phyloP scores from a whole-genome alignment of 2,797 vertebrate species.

The Karalla daura region DNA sequence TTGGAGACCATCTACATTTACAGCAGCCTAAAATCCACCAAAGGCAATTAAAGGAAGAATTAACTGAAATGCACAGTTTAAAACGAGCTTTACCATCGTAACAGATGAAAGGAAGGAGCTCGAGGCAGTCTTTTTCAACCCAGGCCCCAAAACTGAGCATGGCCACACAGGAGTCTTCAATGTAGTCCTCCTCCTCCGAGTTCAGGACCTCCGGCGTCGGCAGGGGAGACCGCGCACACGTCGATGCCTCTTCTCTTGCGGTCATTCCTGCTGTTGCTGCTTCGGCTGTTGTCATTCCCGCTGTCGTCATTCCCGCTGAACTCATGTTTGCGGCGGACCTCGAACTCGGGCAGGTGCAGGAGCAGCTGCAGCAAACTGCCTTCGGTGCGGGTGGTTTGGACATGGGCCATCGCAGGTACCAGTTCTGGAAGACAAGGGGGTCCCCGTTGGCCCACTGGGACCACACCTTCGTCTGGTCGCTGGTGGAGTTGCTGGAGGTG shows the following conservation, averaged over 20 bases:
- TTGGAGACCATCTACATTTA: too few species aligned
- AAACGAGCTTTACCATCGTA: constrained; percentile 82
- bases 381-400: constrained; percentile 16
- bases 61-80: too few species aligned
- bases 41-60: too few species aligned
- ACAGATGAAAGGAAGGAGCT: constrained; percentile 74
- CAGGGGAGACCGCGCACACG: too few species aligned
- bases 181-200: background rate
- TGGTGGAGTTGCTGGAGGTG: constrained; percentile 1
- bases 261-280: too few species aligned
- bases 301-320: too few species aligned
- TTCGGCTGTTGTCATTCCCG: accelerated
- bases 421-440: constrained; percentile 81
- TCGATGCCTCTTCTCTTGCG: too few species aligned
- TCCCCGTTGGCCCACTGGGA: constrained; percentile 77
- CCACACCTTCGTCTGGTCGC: too few species aligned
- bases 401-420: constrained; percentile 78
- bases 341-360: constrained; percentile 35
- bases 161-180: constrained; percentile 74
- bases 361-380: constrained; percentile 50
- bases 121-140: constrained; percentile 72
- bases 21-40: too few species aligned
- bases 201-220: too few species aligned
- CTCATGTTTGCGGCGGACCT: background rate
- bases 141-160: constrained; percentile 77